A percentile compares a stretch with the other conserved stretches of the same genome.
Evolutionary conservation across 1,140 invertebrate genomes (phyloP).

Genomic region (Penaeus chinensis): DNA sequence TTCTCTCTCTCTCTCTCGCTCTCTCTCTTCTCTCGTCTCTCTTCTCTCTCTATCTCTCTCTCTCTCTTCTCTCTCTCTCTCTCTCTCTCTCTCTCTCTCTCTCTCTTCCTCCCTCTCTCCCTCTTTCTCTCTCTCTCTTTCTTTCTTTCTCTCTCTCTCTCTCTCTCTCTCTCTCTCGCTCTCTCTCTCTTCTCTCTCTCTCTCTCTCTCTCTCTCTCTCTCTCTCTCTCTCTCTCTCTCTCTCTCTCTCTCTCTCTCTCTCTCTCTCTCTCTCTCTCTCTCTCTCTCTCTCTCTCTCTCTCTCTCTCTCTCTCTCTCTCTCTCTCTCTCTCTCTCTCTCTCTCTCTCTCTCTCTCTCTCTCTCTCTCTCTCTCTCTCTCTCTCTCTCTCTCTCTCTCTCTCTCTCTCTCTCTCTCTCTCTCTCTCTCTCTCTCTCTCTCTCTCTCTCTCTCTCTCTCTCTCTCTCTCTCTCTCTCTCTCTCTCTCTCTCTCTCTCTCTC

Average conservation of each 20-base stretch:
- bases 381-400: constrained; percentile 32
- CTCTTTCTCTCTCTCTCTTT: neutral
- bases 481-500: constrained; percentile 6
- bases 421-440: neutral
- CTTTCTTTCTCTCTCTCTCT: too few species aligned
- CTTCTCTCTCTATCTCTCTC: neutral
- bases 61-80: neutral
- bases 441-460: neutral
- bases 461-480: neutral
- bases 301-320: constrained; percentile 2
- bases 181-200: constrained; percentile 18
- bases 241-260: neutral
- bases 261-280: neutral
- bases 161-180: neutral
- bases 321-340: too few species aligned
- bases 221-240: constrained; percentile 4
- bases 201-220: constrained; percentile 30
- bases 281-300: neutral
- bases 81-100: neutral
- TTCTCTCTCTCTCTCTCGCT: constrained; percentile 28
- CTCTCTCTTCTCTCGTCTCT: constrained; percentile 22
- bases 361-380: neutral
- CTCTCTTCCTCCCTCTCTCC: neutral
- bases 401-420: constrained; percentile 23
- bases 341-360: neutral